phyloP scores from a whole-genome alignment of 2,113 vertebrate genomes.

The Neotoma lepida region DNA sequence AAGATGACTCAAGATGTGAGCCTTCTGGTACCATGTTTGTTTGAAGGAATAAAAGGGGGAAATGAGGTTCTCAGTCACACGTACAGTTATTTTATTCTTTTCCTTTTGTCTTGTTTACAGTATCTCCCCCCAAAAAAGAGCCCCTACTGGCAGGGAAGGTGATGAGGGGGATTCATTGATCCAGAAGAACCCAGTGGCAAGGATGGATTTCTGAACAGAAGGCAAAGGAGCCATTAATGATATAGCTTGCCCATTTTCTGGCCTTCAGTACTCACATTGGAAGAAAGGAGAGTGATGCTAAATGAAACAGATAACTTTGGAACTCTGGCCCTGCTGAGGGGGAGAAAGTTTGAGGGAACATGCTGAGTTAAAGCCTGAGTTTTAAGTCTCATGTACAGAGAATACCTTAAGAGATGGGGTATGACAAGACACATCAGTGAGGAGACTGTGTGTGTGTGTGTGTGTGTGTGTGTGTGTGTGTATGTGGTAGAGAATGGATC shows the following conservation, averaged over 20 bases:
- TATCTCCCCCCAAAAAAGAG: constrained; percentile 80
- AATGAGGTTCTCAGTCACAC: constrained; percentile 75
- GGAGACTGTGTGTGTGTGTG: background rate
- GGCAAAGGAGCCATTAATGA: background rate
- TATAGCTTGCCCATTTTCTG: background rate
- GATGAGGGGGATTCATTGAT: constrained; percentile 66
- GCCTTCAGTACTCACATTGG: background rate
- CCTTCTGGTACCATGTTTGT: background rate
- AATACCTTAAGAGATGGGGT: background rate
- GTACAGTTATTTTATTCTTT: constrained; percentile 84
- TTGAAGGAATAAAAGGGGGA: background rate
- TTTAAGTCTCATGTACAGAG: background rate
- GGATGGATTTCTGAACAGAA: background rate
- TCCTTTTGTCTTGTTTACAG: constrained; percentile 71
- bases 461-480: background rate
- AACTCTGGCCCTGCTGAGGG: background rate
- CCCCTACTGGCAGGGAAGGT: constrained; percentile 16
- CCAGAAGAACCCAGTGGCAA: constrained; percentile 62
- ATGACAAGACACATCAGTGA: background rate
- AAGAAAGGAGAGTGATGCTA: background rate
- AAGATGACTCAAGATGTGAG: background rate
- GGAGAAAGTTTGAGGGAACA: background rate
- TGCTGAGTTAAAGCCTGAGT: background rate
- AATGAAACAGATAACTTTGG: background rate
- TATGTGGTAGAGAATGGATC: background rate